Conservation (phyloP, 1,140 invertebrate genomes). For the Drosophila saltans region DNA sequence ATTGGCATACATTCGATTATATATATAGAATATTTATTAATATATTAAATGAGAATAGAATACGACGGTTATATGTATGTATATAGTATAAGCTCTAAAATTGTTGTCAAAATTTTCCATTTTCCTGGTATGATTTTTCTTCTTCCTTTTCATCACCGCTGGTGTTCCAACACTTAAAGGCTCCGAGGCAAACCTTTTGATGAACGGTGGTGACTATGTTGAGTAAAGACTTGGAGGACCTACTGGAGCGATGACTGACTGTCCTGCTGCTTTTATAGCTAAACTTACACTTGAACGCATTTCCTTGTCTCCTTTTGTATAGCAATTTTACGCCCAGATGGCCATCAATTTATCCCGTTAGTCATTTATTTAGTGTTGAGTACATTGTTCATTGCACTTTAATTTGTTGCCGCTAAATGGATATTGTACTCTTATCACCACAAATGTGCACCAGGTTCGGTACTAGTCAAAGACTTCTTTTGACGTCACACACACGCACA, state of each 20-base stretch:
- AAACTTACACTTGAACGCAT: conserved; percentile 31
- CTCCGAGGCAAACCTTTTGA: not conserved
- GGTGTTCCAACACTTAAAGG: conserved; percentile 9
- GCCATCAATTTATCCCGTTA: conserved; percentile 32
- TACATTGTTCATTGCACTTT: conserved; percentile 66
- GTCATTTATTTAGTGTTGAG: conserved; percentile 35
- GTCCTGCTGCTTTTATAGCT: conserved; percentile 54
- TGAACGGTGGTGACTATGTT: no score
- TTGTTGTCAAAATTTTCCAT: not conserved
- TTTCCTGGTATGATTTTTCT: not conserved
- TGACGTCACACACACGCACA: conserved; percentile 52
- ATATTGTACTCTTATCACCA: conserved; percentile 68
- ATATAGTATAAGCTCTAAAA: not conserved
- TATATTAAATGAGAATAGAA: not conserved
- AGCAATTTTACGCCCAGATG: conserved; percentile 71
- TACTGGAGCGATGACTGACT: conserved; percentile 37
- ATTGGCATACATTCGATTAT: conserved; percentile 21
- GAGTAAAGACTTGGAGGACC: not conserved
- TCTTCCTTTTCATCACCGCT: not conserved
- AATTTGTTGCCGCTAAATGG: conserved; percentile 77
- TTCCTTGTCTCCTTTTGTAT: conserved; percentile 38
- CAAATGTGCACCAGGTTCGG: conserved; percentile 61
- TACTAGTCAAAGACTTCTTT: conserved; percentile 1
- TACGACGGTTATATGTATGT: not conserved
- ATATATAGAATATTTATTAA: conserved; percentile 5